phyloP scores from a whole-genome alignment of 1,140 invertebrate species.

The Pseudachorutes palmiensis region DNA sequence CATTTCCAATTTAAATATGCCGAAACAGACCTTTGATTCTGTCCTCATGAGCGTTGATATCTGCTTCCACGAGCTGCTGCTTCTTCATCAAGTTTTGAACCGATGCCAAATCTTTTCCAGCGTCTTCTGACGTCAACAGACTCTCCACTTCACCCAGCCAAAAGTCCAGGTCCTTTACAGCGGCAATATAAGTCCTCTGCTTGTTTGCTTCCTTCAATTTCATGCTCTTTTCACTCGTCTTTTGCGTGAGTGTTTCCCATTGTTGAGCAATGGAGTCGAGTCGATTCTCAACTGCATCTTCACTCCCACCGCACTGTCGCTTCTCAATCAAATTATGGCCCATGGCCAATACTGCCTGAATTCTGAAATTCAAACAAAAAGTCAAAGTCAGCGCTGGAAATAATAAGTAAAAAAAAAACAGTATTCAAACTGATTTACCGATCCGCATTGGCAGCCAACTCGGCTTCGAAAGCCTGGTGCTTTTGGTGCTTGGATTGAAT shows the following conservation, averaged over 20 bases:
- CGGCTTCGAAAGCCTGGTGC: slow-evolving; percentile 98
- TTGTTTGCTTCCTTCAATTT: slow-evolving; percentile 98
- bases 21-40: slow-evolving; percentile 67
- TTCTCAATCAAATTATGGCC: slow-evolving; percentile 93
- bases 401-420: too few relatives aligned
- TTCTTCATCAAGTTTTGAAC: slow-evolving; percentile 99
- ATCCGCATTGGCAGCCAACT: slow-evolving; percentile 95
- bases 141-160: slow-evolving; percentile 99
- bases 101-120: slow-evolving; percentile 94
- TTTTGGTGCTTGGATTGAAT: slow-evolving; percentile 97
- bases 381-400: too few relatives aligned
- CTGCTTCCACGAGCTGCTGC: slow-evolving; percentile 95
- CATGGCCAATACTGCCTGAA: slow-evolving; percentile 88
- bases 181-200: slow-evolving; percentile 97
- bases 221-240: slow-evolving; percentile 94
- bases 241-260: slow-evolving; percentile 96
- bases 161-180: slow-evolving; percentile 98
- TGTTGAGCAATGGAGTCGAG: slow-evolving; percentile 93
- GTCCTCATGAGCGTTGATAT: slow-evolving; percentile 92
- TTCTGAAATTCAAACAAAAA: slow-evolving; percentile 42
- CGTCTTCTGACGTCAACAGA: slow-evolving; percentile 90
- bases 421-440: slow-evolving; percentile 44
- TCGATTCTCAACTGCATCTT: slow-evolving; percentile 77
- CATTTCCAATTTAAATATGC: neutral
- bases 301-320: slow-evolving; percentile 81